Base-by-base conservation (phyloP, 2,888 invertebrate species). In the Dascillus cervinus region DNA sequence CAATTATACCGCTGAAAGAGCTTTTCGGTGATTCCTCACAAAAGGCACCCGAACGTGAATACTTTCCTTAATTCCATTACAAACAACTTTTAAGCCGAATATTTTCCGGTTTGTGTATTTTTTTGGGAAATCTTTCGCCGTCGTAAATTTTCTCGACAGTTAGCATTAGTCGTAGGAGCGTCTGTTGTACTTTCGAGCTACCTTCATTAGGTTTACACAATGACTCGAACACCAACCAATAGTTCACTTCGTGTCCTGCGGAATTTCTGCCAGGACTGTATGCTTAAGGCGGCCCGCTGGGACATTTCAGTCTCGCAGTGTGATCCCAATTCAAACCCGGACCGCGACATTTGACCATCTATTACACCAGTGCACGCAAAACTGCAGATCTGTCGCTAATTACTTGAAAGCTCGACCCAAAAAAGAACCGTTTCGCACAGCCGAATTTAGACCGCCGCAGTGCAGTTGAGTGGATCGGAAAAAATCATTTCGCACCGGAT, bases 271-370 rank as follows among this genome's bases (percentile, higher is more conserved):
- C 33, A 50, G 42, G 43, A 41, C 44, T 52, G 48, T 50, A 51
- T 52, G 56, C 53, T 53, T 49, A 53, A 50, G 54, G 54, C 50
- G 47, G 51, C 51, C 57, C 57, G 48, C 38, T 39, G 57, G 58
- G 56, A 57, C 55, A 50, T 56, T 56, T 56, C 56, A 57, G 58
- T 58, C 50, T 58, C 58, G 55, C 54, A 52, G 49, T 53, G 52
- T 55, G 57, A 56, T 56, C 55, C 53, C 53, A 51, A 52, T 55
- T 54, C 55, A 53, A 55, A 52, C 46, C 42, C 39, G 44, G 49
- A 51, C 43, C 52, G 50, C 55, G 57, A 59, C 59, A 56, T 56
- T 50, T 58, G 56, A 57, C 57, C 57, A 57, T 58, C 55, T 49
- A 57, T 59, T 58, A 56, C 48, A 53, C 50, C 46, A 52, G 49